Percentiles rank a stretch among this genome's conserved stretches.
Evolutionary conservation across 2,113 vertebrate genomes (phyloP).

Genomic region (Oceanites oceanicus): DNA sequence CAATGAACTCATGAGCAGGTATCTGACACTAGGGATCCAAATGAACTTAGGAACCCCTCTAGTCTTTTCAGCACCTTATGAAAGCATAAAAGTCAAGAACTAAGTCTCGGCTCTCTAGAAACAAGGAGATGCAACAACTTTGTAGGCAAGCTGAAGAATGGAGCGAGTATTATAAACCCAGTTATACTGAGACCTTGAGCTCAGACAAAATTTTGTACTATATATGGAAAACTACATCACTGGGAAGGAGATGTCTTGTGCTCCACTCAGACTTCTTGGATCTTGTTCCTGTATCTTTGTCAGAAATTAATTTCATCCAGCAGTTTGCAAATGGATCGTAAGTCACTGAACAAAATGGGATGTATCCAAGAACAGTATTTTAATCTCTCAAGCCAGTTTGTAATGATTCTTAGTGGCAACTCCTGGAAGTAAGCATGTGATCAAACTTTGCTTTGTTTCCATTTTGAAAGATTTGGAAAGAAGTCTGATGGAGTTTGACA

Average conservation of each 20-base stretch:
- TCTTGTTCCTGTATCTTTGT: neutral
- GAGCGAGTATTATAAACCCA: neutral
- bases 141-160: neutral
- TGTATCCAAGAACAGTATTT: neutral
- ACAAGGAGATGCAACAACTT: neutral
- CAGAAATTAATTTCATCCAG: neutral
- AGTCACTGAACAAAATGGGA: neutral
- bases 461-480: neutral
- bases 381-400: neutral
- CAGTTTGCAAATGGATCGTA: neutral
- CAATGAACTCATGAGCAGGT: accelerated
- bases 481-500: neutral
- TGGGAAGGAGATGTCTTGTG: neutral
- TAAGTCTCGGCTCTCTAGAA: neutral
- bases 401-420: neutral
- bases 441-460: neutral
- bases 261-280: neutral
- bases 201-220: neutral
- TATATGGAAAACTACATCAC: neutral
- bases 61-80: neutral
- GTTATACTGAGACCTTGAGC: neutral
- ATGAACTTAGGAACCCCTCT: neutral
- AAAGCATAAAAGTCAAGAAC: neutral
- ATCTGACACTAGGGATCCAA: neutral
- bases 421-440: neutral